Conservation (phyloP, 2,113 vertebrate species). For the Jaculus jaculus region DNA sequence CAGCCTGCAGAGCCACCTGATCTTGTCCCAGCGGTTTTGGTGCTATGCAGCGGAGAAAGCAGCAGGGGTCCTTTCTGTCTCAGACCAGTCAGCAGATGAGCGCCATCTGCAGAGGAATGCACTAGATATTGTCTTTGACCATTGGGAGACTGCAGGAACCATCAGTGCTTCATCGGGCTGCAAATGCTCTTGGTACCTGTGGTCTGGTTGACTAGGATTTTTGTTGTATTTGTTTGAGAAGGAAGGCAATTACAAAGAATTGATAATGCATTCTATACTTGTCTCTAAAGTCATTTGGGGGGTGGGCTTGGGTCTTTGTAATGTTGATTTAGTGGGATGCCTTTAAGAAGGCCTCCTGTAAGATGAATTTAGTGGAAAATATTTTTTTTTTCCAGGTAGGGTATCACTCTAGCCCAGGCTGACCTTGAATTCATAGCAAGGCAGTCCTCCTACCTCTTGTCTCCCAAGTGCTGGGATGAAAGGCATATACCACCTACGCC, state of each 20-base stretch:
- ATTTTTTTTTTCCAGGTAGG: too few species aligned
- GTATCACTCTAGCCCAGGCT: too few species aligned
- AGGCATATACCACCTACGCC: too few species aligned
- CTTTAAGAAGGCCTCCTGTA: neutral
- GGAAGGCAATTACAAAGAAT: neutral
- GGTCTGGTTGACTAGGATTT: constrained; percentile 2
- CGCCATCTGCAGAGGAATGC: neutral
- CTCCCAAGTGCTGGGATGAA: too few species aligned
- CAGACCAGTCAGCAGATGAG: neutral
- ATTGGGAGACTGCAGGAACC: neutral
- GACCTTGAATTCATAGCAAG: too few species aligned
- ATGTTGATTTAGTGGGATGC: neutral
- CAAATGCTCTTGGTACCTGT: neutral
- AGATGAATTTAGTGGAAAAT: constrained; percentile 26
- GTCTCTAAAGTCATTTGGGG: constrained; percentile 36
- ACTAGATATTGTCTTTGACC: neutral
- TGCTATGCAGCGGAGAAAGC: neutral
- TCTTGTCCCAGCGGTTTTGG: neutral
- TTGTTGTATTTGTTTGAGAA: constrained; percentile 23
- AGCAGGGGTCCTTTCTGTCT: neutral
- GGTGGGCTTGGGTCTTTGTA: neutral
- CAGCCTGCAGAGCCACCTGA: neutral
- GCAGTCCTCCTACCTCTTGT: too few species aligned
- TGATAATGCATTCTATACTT: constrained; percentile 12
- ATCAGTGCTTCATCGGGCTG: neutral